Evolutionary conservation across 1,140 invertebrate species (phyloP).

Genomic region (Zaprionus africanus): DNA sequence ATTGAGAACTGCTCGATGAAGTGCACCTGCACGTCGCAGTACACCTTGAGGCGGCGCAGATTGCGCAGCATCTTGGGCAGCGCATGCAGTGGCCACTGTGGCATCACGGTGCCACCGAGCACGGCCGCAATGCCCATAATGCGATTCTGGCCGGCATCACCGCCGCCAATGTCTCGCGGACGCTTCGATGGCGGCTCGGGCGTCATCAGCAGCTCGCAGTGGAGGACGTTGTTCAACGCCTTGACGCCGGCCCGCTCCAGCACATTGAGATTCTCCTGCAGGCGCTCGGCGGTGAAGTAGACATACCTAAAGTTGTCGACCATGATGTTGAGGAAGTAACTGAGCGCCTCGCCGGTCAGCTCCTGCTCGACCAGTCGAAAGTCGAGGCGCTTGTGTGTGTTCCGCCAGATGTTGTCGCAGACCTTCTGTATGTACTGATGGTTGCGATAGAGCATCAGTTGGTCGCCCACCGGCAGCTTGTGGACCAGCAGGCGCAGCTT

Average conservation of each 20-base stretch:
- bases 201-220: slow-evolving; percentile 37
- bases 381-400: slow-evolving; percentile 27
- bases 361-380: slow-evolving; percentile 31
- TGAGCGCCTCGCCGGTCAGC: slow-evolving; percentile 11
- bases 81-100: slow-evolving; percentile 55
- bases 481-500: background rate
- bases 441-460: slow-evolving; percentile 34
- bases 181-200: background rate
- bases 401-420: slow-evolving; percentile 39
- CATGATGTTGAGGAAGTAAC: slow-evolving; percentile 39
- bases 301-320: slow-evolving; percentile 27
- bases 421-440: slow-evolving; percentile 7
- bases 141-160: background rate
- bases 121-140: slow-evolving; percentile 12
- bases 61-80: slow-evolving; percentile 54
- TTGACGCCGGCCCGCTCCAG: slow-evolving; percentile 41
- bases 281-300: slow-evolving; percentile 39
- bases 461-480: slow-evolving; percentile 34
- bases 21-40: slow-evolving; percentile 55
- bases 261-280: slow-evolving; percentile 49
- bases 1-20: slow-evolving; percentile 50
- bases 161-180: background rate
- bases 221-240: slow-evolving; percentile 25
- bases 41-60: slow-evolving; percentile 32
- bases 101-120: slow-evolving; percentile 9